Conservation (phyloP, 2,888 invertebrate species). For the Rhagium mordax region DNA sequence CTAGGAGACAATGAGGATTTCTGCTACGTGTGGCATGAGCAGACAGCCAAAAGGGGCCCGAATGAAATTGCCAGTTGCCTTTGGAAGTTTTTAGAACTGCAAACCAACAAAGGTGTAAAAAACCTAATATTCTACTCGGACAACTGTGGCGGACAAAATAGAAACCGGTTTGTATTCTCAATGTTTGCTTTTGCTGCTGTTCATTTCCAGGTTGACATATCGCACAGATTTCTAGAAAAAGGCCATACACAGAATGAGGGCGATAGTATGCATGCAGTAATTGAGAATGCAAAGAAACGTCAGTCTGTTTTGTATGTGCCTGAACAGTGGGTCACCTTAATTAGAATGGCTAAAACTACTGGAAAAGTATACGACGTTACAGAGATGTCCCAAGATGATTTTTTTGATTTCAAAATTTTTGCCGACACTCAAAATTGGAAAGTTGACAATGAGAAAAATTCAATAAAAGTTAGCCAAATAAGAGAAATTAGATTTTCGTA, state of each 20-base stretch:
- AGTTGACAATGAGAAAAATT: not conserved
- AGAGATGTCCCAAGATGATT: constrained; percentile 32
- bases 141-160: constrained; percentile 39
- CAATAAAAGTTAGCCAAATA: constrained; percentile 7
- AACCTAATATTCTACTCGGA: constrained; percentile 37
- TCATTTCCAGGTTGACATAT: constrained; percentile 28
- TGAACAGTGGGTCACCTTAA: constrained; percentile 35
- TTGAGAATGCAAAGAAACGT: constrained; percentile 34
- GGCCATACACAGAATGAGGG: constrained; percentile 42
- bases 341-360: constrained; percentile 26
- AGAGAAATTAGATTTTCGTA: constrained; percentile 2
- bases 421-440: constrained; percentile 15
- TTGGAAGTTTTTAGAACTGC: too few relatives aligned
- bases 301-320: constrained; percentile 35
- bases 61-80: constrained; percentile 38
- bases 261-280: constrained; percentile 39
- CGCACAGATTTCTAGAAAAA: constrained; percentile 38
- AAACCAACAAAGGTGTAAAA: constrained; percentile 25
- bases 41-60: constrained; percentile 16
- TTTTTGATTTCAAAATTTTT: constrained; percentile 19
- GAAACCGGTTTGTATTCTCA: constrained; percentile 38
- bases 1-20: not conserved
- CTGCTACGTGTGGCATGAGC: not conserved
- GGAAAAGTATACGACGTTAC: constrained; percentile 20
- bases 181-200: constrained; percentile 39